Base-by-base conservation (phyloP, 2,113 vertebrate genomes). In the Psittacula cyanocephala region DNA sequence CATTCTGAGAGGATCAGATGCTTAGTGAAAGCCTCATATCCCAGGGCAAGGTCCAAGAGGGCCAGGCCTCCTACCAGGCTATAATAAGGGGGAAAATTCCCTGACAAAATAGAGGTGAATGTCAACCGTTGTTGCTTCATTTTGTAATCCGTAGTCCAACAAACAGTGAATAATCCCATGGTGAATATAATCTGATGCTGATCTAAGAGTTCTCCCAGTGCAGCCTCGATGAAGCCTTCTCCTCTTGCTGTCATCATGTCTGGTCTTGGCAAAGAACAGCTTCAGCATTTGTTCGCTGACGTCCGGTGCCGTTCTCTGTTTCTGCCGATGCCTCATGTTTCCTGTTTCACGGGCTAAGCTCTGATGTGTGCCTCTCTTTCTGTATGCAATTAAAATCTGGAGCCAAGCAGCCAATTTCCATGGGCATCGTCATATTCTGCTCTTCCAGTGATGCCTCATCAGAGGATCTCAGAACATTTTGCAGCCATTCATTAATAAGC, bases 391-490 rank as follows among this genome's bases (percentile, higher is more conserved):
- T 53, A 65, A 82, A 88, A 87, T 49, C 76, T 17, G 22, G 80
- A 88, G 22, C 76, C 88, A 63, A 70, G 33, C 53, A 89, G 17
- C 46, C 87, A 31, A 63, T 88, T 94, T 85, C 88, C 72, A 16
- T 29, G 92, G 93, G 88, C 55, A 82, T 8, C 24, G 0, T 37
- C 15, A 0, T 9, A 27, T 57, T 91, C 81, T 44, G 25, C 89
- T 69, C 62, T 57, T 82, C 81, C 71, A 74, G 59, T 53, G 53
- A 65, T 59, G 78, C 53, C 55, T 85, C 79, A 29, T 63, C 75
- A 39, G 63, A 91, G 59, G 37, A 83, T 74, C 68, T 86, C 79
- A n/a, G 91, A 60, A 89, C 87, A 80, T 77, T 95, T 89, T 95
- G 67, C 90, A 86, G 10, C 57, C 39, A 15, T 52, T 81, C 85